Percentiles rank a stretch among this genome's conserved stretches.
Evolutionary conservation across 2,113 vertebrate genomes (phyloP).

Genomic region (Isurus oxyrinchus): DNA sequence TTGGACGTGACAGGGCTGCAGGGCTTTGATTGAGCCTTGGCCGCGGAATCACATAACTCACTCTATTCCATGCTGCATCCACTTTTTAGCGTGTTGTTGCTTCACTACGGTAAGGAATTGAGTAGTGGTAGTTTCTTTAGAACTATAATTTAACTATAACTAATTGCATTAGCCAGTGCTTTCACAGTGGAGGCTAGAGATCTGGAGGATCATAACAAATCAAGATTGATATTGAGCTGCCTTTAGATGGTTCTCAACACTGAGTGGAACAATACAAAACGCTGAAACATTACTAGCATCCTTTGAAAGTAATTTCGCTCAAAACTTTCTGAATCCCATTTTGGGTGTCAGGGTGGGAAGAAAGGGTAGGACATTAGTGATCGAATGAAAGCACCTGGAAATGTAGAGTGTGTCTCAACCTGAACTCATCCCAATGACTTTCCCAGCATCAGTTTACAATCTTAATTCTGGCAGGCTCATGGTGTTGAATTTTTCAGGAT

Average conservation of each 20-base stretch:
- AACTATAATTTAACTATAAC: not conserved
- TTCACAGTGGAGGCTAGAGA: not conserved
- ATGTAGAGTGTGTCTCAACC: not conserved
- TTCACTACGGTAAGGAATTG: not conserved
- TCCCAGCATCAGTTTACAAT: not conserved
- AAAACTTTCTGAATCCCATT: not conserved
- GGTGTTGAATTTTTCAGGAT: not conserved
- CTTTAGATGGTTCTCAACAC: not conserved
- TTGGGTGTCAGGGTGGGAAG: not conserved
- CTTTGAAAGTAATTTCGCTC: too few species aligned
- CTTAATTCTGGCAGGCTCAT: not conserved
- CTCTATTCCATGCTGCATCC: not conserved
- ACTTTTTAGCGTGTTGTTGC: not conserved
- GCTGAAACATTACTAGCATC: not conserved
- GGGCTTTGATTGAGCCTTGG: not conserved
- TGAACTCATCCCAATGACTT: not conserved
- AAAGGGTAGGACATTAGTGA: not conserved
- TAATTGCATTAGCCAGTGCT: not conserved
- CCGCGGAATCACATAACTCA: not conserved
- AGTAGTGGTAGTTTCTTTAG: not conserved
- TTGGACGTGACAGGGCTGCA: not conserved
- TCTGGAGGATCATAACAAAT: not conserved
- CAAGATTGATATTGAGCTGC: not conserved
- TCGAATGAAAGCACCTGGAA: not conserved
- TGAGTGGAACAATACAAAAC: not conserved